Percentiles rank a stretch among this genome's conserved stretches.
Conservation (phyloP, 2,113 vertebrate species). For the Ia io region DNA sequence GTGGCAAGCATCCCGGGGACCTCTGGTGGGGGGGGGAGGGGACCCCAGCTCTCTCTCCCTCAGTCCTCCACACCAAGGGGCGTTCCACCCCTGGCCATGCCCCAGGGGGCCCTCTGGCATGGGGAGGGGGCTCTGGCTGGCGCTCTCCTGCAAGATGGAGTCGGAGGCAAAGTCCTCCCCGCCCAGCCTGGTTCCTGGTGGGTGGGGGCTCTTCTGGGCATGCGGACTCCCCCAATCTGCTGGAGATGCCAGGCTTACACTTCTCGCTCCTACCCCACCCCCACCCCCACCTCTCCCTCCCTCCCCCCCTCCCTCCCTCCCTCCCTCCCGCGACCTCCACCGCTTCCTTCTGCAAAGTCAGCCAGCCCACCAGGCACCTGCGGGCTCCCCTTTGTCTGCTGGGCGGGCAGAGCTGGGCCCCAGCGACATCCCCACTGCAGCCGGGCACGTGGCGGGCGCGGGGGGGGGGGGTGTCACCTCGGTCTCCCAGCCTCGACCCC, state of each 20-base stretch:
- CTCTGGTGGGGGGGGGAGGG: background rate
- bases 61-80: background rate
- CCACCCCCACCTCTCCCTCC: too few relatives aligned
- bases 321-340: slow-evolving; percentile 37
- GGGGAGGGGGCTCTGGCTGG: slow-evolving; percentile 1
- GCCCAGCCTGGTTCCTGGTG: background rate
- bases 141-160: slow-evolving; percentile 23
- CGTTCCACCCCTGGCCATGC: background rate
- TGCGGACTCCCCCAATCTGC: background rate
- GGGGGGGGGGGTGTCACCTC: rapidly evolving
- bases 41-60: background rate
- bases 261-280: background rate
- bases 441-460: background rate
- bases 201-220: slow-evolving; percentile 36
- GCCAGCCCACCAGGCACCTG: slow-evolving; percentile 68
- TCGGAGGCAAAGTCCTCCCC: slow-evolving; percentile 25
- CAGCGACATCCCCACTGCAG: background rate
- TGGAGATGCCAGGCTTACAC: slow-evolving; percentile 41
- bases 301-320: background rate
- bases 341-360: slow-evolving; percentile 41
- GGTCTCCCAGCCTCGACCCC: background rate
- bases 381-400: slow-evolving; percentile 69
- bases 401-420: background rate
- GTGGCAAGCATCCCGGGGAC: background rate
- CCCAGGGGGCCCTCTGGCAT: background rate